These are phyloP conservation scores for Lacanobia wlatinum DNA, from an alignment of 2,888 invertebrate genomes.

Conservation along the genomic window DNA sequence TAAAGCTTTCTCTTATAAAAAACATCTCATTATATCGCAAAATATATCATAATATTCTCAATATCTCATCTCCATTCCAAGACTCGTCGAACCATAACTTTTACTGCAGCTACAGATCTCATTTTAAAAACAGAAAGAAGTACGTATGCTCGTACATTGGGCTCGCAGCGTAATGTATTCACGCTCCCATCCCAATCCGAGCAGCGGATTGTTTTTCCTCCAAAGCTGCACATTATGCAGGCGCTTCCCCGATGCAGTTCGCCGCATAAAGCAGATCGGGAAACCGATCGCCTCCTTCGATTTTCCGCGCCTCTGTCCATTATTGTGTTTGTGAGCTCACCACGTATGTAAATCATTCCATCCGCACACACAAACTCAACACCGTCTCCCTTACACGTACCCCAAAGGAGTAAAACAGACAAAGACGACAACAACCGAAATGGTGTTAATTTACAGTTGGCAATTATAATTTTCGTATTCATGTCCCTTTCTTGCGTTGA, in stretches of 20 bases:
- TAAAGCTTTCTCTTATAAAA: too few species aligned
- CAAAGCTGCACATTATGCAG: constrained; percentile 80
- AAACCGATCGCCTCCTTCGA: constrained; percentile 87
- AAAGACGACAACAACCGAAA: constrained; percentile 81
- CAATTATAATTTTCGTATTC: constrained; percentile 90
- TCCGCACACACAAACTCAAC: constrained; percentile 79
- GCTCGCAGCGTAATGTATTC: constrained; percentile 67
- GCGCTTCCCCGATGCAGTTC: constrained; percentile 64
- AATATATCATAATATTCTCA: too few species aligned
- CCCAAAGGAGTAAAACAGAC: constrained; percentile 61
- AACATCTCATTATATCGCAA: too few species aligned
- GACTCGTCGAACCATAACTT: constrained; percentile 7
- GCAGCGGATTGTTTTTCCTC: constrained; percentile 68
- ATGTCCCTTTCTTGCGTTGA: constrained; percentile 84
- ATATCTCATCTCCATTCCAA: neutral
- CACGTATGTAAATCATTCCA: constrained; percentile 87
- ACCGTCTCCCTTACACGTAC: constrained; percentile 74
- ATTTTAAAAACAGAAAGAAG: constrained; percentile 28
- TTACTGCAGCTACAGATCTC: constrained; percentile 9
- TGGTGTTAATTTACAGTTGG: constrained; percentile 91
- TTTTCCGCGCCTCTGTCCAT: constrained; percentile 86
- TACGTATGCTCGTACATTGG: constrained; percentile 47
- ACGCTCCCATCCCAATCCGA: constrained; percentile 63
- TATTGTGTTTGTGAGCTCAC: constrained; percentile 87
- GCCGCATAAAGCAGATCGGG: constrained; percentile 80